Evolutionary conservation across 1,140 invertebrate species (phyloP), one percentile per base, ranked within the genome.

Genomic region (Aphelenchoides avenae): DNA sequence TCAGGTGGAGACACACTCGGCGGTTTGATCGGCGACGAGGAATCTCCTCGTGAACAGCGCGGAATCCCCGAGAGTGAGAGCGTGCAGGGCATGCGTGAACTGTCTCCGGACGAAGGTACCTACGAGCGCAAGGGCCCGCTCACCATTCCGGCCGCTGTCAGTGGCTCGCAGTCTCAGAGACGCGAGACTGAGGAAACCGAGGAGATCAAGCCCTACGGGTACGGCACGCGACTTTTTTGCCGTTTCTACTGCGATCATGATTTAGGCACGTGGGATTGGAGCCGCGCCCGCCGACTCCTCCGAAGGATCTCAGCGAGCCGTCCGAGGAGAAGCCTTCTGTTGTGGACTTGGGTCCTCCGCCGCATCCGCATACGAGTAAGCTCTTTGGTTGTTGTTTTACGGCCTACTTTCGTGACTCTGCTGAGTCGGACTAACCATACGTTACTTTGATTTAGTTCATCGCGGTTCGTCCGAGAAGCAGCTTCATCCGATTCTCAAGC

Each of bases 401-500:
- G n/a, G n/a, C n/a, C n/a, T n/a, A n/a, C n/a, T n/a, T n/a, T n/a
- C n/a, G n/a, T n/a, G n/a, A n/a, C n/a, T n/a, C n/a, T n/a, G n/a
- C n/a, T n/a, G n/a, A n/a, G n/a, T n/a, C n/a, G n/a, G n/a, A n/a
- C n/a, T n/a, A n/a, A n/a, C n/a, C n/a, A n/a, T n/a, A n/a, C n/a
- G n/a, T n/a, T n/a, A n/a, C n/a, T n/a, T n/a, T n/a, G n/a, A n/a
- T n/a, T n/a, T n/a, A n/a, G n/a, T n/a, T n/a, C n/a, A n/a, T n/a
- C n/a, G n/a, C n/a, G n/a, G n/a, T n/a, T n/a, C n/a, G 15, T 52
- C 50, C 29, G 44, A 52, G 33, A 42, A 52, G 6, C 44, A 52
- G 29, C 46, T 59, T n/a, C 52, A 9, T 18, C 57, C 52, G 13
- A 54, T 54, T 53, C 52, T 54, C 7, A 54, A 54, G 26, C 52